phyloP scores from a whole-genome alignment of 2,888 invertebrate genomes.

The Rhagium mordax region DNA sequence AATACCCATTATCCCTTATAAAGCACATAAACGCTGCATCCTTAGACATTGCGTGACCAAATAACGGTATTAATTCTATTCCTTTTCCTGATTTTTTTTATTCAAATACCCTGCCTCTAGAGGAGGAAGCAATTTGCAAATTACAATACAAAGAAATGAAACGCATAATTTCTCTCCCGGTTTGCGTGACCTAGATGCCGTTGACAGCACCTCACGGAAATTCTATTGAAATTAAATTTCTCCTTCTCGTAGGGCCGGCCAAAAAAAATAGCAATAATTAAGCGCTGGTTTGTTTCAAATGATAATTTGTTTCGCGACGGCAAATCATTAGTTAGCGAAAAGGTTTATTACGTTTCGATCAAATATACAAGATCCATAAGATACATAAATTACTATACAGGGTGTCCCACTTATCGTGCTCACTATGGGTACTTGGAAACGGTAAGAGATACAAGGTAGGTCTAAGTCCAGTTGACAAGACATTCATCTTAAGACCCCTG shows the following conservation, averaged over 20 bases:
- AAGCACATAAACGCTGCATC: background rate
- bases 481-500: too few species aligned
- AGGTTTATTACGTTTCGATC: too few species aligned
- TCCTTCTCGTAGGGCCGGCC: background rate
- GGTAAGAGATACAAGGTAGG: too few species aligned
- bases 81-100: background rate
- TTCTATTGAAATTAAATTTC: background rate
- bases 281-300: too few species aligned
- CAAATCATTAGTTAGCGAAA: too few species aligned
- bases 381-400: too few species aligned
- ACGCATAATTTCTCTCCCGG: background rate
- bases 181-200: background rate
- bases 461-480: too few species aligned
- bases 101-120: background rate
- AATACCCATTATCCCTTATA: slow-evolving; percentile 14
- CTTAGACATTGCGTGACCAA: background rate
- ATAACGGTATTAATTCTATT: background rate
- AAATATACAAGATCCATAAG: too few species aligned
- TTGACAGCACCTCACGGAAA: background rate
- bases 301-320: too few species aligned
- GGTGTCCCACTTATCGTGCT: too few species aligned
- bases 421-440: too few species aligned
- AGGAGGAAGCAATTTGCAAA: slow-evolving; percentile 20
- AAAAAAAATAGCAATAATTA: too few species aligned
- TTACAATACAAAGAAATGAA: background rate